Conservation (phyloP, 2,888 invertebrate genomes). For the Pristionchus japonicus region DNA sequence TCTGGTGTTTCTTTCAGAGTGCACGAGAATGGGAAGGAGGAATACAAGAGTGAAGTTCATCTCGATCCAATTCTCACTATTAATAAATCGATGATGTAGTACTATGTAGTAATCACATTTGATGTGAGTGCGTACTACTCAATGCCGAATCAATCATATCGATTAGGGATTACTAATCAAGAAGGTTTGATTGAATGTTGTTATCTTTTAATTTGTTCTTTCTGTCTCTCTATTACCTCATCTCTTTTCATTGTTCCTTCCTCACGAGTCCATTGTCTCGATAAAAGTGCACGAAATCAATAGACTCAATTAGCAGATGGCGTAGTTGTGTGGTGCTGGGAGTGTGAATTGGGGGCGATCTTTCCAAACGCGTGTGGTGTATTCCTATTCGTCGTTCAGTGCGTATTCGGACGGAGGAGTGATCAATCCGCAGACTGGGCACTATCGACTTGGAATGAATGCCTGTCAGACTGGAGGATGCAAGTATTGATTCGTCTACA, state of each 20-base stretch:
- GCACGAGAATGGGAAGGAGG: constrained; percentile 36
- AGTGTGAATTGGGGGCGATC: background rate
- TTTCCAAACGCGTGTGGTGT: background rate
- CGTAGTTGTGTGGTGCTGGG: background rate
- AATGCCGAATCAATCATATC: background rate
- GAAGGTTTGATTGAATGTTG: background rate
- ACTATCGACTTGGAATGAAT: constrained; percentile 31
- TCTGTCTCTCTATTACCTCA: background rate
- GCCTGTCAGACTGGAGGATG: background rate
- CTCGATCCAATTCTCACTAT: constrained; percentile 57
- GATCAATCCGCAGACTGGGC: constrained; percentile 38
- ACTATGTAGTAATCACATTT: background rate
- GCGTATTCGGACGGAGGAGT: constrained; percentile 37
- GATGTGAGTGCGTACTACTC: background rate
- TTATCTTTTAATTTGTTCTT: background rate
- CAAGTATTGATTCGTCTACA: constrained; percentile 38
- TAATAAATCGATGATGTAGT: constrained; percentile 27
- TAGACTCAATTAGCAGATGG: background rate
- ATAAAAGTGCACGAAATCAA: constrained; percentile 18
- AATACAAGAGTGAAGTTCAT: constrained; percentile 62
- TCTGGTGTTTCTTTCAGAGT: background rate
- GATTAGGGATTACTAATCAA: background rate
- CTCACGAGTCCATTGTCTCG: background rate
- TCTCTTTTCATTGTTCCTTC: background rate
- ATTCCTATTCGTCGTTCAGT: constrained; percentile 46